A percentile compares a stretch with the other conserved stretches of the same genome.
phyloP scores from a whole-genome alignment of 2,888 invertebrate genomes.

The Trypoxylon attenuatum region DNA sequence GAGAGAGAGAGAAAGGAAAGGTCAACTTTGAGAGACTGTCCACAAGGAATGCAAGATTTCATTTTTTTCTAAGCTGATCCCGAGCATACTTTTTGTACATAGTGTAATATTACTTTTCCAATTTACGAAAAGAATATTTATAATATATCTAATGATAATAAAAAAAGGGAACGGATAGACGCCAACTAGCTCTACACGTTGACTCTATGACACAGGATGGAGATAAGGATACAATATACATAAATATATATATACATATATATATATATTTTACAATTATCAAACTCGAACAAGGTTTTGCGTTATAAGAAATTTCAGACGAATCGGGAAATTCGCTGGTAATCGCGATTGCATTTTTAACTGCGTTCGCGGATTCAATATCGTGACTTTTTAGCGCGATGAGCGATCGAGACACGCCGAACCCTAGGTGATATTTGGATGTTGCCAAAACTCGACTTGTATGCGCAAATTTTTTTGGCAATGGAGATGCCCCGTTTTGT shows the following conservation, averaged over 20 bases:
- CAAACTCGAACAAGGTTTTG: slow-evolving; percentile 21
- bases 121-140: slow-evolving; percentile 60
- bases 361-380: slow-evolving; percentile 14
- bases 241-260: no score
- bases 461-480: no score
- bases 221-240: slow-evolving; percentile 39
- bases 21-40: slow-evolving; percentile 35
- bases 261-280: slow-evolving; percentile 53
- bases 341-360: slow-evolving; percentile 23
- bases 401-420: background rate
- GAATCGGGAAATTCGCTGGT: slow-evolving; percentile 61
- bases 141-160: slow-evolving; percentile 50
- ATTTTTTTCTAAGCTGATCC: slow-evolving; percentile 59
- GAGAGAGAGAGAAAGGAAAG: background rate
- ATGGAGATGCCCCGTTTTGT: no score
- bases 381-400: slow-evolving; percentile 14
- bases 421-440: no score
- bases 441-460: no score
- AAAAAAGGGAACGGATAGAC: slow-evolving; percentile 39
- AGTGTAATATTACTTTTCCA: slow-evolving; percentile 68
- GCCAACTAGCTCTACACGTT: slow-evolving; percentile 51
- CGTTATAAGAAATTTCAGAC: slow-evolving; percentile 38
- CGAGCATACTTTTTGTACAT: slow-evolving; percentile 66
- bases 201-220: slow-evolving; percentile 49
- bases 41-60: slow-evolving; percentile 26